Conservation (phyloP, 1,140 invertebrate genomes). For the Trinorchestia longiramus region DNA sequence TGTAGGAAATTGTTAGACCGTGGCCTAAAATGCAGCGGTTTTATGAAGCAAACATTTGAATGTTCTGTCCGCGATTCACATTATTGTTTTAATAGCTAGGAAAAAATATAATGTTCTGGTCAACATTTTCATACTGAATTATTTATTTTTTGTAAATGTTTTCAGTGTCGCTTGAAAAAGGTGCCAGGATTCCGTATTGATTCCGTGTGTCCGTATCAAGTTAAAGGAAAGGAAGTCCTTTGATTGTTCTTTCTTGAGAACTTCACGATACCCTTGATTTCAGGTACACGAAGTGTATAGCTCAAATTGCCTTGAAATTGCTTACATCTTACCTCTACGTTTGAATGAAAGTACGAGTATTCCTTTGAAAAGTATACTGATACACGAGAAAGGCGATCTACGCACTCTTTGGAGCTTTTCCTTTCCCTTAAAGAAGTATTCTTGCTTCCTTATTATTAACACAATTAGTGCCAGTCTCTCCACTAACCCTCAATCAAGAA, state of each 20-base stretch:
- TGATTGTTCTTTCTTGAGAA: not conserved
- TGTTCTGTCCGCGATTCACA: not conserved
- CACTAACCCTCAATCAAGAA: not conserved
- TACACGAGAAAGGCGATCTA: not conserved
- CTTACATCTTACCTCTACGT: not conserved
- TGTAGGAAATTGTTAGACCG: not conserved
- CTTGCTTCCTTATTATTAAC: not conserved
- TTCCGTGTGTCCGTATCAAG: too few species aligned
- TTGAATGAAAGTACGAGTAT: not conserved
- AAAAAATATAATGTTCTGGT: not conserved
- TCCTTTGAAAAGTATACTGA: not conserved
- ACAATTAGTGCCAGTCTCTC: not conserved
- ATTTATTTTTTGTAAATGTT: not conserved
- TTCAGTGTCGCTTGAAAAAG: not conserved
- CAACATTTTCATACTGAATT: not conserved
- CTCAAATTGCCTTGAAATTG: not conserved
- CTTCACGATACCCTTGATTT: not conserved
- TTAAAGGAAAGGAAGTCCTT: not conserved
- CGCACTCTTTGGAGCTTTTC: not conserved
- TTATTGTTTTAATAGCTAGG: not conserved
- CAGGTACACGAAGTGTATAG: not conserved
- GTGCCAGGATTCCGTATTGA: not conserved
- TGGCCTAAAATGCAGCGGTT: not conserved
- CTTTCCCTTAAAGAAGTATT: not conserved
- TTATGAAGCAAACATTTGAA: not conserved